Evolutionary conservation across 2,113 vertebrate species (phyloP), one percentile per base, ranked within the genome.

Genomic region (Phylloscopus whistleri): DNA sequence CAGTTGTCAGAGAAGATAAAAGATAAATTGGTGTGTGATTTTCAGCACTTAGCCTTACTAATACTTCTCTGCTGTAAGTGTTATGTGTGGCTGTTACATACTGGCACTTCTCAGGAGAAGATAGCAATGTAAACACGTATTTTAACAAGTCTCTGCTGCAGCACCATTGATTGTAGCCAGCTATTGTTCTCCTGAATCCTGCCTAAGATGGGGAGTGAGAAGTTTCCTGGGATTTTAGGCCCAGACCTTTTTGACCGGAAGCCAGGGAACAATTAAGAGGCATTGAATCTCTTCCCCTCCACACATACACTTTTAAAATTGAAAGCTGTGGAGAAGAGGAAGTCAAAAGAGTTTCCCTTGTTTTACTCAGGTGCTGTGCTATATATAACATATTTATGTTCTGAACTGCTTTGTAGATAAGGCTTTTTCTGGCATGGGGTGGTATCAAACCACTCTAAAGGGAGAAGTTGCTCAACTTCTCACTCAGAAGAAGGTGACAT

Each of bases 171-270:
- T 11, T 64, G 48, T 56, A 84, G 64, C 79, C 82, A 84, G 64
- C 68, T 88, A 86, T 96, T 95, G 85, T 93, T 94, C 84, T 91
- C 35, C 48, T 3, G 6, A 83, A 81, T 70, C 84, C 52, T 93
- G 72, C 88, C 60, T 90, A 77, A 35, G 22, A 94, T 48, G 86
- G 26, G 51, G 75, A 93, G 18, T 31, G 52, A 93, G 85, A 75
- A n/a, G 64, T 85, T 94, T 91, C 85, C 85, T 92, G 83, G 43
- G 79, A 93, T 95, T 95, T 94, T 74, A 81, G 52, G 52, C 75
- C 53, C 69, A 69, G 79, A 69, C 16, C 63, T 92, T 94, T 92
- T 72, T 73, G 68, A 91, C 11, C 0, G 92, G 94, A 95, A 96
- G 72, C 56, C 0, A 2, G 27, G 62, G 58, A 94, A 91, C 80